Percentiles rank a stretch among this genome's conserved stretches.
Evolutionary conservation across 2,888 invertebrate species (phyloP).

Genomic region (Torymus aiolomorphi): DNA sequence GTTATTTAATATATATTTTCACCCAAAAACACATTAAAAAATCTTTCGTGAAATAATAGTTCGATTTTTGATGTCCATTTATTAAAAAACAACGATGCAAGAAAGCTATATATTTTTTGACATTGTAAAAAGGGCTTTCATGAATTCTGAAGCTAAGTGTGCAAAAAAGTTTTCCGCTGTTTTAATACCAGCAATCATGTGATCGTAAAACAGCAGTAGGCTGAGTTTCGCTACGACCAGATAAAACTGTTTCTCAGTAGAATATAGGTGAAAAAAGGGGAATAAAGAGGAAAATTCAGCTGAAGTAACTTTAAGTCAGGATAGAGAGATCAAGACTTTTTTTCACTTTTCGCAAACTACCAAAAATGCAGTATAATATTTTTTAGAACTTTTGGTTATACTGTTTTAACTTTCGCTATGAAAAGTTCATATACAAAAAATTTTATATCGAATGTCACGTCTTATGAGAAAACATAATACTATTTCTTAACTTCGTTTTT

Average conservation of each 20-base stretch:
- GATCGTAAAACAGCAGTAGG: conserved; percentile 39
- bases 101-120: neutral
- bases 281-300: conserved; percentile 19
- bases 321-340: conserved; percentile 41
- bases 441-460: neutral
- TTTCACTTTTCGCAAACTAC: conserved; percentile 28
- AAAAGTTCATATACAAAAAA: conserved; percentile 17
- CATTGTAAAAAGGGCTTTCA: neutral
- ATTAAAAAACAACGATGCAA: neutral
- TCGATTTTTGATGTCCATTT: too few species aligned
- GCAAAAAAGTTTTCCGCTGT: conserved; percentile 7
- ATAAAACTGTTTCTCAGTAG: conserved; percentile 20
- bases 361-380: conserved; percentile 23
- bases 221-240: conserved; percentile 8
- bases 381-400: conserved; percentile 9
- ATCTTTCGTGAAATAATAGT: too few species aligned
- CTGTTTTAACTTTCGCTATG: conserved; percentile 8
- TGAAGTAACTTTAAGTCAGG: conserved; percentile 23
- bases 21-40: too few species aligned
- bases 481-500: too few species aligned
- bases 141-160: neutral
- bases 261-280: conserved; percentile 22
- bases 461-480: too few species aligned
- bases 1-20: too few species aligned
- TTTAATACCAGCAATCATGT: conserved; percentile 23